Evolutionary conservation across 2,888 invertebrate species (phyloP), one percentile per base, ranked within the genome.

Genomic region (Tetranychus piercei): DNA sequence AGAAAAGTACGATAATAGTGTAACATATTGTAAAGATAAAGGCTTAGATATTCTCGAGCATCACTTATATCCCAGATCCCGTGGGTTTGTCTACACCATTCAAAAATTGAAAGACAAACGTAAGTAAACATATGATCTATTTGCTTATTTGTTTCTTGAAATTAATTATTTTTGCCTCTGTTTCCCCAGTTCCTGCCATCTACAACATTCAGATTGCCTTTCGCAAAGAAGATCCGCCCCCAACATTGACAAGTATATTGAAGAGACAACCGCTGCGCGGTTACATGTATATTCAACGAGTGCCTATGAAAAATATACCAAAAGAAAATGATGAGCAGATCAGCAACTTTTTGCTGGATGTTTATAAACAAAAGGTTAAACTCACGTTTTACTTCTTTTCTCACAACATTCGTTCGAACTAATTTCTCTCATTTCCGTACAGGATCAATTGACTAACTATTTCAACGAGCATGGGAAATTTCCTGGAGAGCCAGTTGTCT

Each of bases 21-120:
- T 91, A 80, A 89, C 90, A 81, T 92, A 94, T 82, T 93, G 94
- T 0, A 86, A 86, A 80, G 89, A 92, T 79, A 90, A 91, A 80
- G 91, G 91, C 78, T 86, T 94, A 79, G 89, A 92, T 0, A 85
- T 88, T 78, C 85, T 95, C 44, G 92, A 93, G 81, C 89, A 95
- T 81, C 94, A 94, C 81, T 85, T 96, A 73, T 88, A 92, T 44
- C 95, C 96, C n/a, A 87, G 95, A 77, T 92, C 94, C n/a, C 90
- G 90, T 83, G 96, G 96, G 2, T 96, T 96, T 81, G 89, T 88
- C 0, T 89, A 91, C 74, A 92, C 92, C 81, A 84, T 94, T 79
- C 88, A 89, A 74, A 87, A 89, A 78, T 87, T 95, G 82, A 87
- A 88, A 80, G 90, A 81, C 23, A 82, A 82, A 80, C 79, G 83